A percentile compares a stretch with the other conserved stretches of the same genome.
Conservation (phyloP, 1,140 invertebrate genomes). For the Pissodes strobi region DNA sequence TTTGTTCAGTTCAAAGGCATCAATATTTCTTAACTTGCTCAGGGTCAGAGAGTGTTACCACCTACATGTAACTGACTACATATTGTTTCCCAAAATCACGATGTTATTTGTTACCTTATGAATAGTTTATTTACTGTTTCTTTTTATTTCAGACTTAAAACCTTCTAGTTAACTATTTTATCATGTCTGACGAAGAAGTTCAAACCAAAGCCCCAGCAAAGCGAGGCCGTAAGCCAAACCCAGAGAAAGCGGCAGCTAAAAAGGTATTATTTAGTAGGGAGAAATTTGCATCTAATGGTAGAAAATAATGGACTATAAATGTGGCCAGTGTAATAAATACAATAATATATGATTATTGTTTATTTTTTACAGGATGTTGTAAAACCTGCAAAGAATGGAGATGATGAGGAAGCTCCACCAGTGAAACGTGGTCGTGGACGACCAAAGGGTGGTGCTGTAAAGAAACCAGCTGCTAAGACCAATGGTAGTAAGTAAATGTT, state of each 20-base stretch:
- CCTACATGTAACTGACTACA: too few species aligned
- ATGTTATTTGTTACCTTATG: too few species aligned
- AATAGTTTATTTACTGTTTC: too few species aligned
- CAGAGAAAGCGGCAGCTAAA: constrained; percentile 36
- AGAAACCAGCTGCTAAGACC: constrained; percentile 27
- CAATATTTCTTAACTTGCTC: too few species aligned
- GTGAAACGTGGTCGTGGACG: constrained; percentile 41
- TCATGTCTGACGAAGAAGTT: constrained; percentile 45
- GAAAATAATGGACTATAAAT: too few species aligned
- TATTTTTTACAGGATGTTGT: not conserved
- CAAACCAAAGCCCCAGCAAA: constrained; percentile 37
- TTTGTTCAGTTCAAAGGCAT: too few species aligned
- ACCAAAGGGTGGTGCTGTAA: constrained; percentile 36
- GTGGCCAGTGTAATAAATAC: too few species aligned
- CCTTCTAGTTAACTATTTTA: constrained; percentile 2
- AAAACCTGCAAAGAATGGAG: constrained; percentile 34
- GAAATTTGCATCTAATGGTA: too few species aligned
- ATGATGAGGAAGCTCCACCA: constrained; percentile 32
- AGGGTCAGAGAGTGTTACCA: too few species aligned
- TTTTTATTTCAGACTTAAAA: too few species aligned
- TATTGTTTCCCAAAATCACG: too few species aligned
- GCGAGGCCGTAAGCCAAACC: constrained; percentile 39
- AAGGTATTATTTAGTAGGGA: constrained; percentile 41
- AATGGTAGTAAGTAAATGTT: constrained; percentile 39
- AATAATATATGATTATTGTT: too few species aligned